Conservation (phyloP, 2,797 vertebrate species). For the Falco naumanni region DNA sequence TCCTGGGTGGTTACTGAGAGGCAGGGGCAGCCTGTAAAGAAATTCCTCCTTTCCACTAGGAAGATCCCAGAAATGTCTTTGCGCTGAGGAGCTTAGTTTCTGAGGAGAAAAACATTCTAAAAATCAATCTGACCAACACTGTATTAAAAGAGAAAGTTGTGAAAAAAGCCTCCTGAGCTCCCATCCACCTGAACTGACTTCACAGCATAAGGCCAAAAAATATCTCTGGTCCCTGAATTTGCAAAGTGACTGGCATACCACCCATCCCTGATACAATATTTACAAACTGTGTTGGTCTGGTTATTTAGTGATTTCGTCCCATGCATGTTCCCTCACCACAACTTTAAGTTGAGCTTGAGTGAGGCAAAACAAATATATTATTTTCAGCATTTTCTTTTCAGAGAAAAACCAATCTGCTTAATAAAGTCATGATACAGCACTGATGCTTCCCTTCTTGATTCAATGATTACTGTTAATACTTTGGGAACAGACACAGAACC, state of each 20-base stretch:
- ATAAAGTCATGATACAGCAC: background rate
- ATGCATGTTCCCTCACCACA: background rate
- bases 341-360: background rate
- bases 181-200: background rate
- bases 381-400: background rate
- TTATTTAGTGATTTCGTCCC: background rate
- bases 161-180: background rate
- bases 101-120: background rate
- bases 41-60: background rate
- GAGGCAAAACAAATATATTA: background rate
- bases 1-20: background rate
- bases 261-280: background rate
- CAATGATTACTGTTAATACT: background rate
- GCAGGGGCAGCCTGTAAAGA: background rate
- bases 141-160: background rate
- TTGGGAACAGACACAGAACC: background rate
- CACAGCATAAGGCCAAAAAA: background rate
- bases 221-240: background rate
- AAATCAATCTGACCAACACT: background rate
- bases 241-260: background rate
- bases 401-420: background rate
- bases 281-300: background rate
- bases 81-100: background rate
- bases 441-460: background rate
- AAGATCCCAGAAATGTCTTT: background rate